phyloP scores from a whole-genome alignment of 2,113 vertebrate species.

The Delphinus delphis region DNA sequence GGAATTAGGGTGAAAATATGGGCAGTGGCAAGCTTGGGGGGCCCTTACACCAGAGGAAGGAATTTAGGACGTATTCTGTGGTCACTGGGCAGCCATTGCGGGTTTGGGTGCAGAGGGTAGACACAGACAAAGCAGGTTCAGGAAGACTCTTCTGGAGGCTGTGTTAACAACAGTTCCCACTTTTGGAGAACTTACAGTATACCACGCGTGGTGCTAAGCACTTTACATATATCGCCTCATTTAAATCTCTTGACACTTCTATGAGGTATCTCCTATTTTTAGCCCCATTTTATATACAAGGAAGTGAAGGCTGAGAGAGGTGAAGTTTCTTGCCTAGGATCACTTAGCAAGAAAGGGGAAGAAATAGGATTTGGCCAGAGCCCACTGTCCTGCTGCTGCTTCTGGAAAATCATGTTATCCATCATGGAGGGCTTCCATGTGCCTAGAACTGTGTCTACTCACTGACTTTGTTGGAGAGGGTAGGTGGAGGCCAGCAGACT shows the following conservation, averaged over 20 bases:
- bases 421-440: neutral
- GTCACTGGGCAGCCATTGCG: neutral
- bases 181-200: neutral
- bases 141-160: neutral
- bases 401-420: neutral
- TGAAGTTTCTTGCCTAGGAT: neutral
- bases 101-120: neutral
- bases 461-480: neutral
- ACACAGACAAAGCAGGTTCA: neutral
- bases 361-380: neutral
- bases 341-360: neutral
- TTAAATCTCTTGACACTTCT: neutral
- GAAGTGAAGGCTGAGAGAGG: neutral
- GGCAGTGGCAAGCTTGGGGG: neutral
- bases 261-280: neutral
- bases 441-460: neutral
- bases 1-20: too few relatives aligned
- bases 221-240: neutral
- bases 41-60: rapidly evolving
- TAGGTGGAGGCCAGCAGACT: neutral
- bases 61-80: neutral
- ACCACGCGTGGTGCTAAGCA: neutral
- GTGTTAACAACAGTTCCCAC: neutral
- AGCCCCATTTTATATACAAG: neutral
- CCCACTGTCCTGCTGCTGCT: neutral